These are phyloP conservation scores for Drosophila emarginata DNA, from an alignment of 2,888 invertebrate genomes.

Conservation along the genomic window DNA sequence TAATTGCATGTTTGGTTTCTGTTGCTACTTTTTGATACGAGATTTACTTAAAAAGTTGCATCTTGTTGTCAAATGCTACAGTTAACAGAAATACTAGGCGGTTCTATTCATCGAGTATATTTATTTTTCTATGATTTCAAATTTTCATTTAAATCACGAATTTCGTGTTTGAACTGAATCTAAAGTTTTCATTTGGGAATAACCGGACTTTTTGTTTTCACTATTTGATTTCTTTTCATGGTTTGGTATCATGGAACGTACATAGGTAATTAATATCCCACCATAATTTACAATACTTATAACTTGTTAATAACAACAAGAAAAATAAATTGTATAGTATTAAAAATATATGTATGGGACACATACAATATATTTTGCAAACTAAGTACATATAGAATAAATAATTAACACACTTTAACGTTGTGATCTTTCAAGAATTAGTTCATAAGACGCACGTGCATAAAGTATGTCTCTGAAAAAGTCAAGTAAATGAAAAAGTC, in stretches of 20 bases:
- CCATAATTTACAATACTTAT: slow-evolving; percentile 80
- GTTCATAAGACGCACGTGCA: slow-evolving; percentile 49
- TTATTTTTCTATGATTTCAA: not conserved
- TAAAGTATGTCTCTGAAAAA: slow-evolving; percentile 31
- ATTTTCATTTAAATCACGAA: not conserved
- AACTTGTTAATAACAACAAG: slow-evolving; percentile 48
- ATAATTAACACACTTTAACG: slow-evolving; percentile 67
- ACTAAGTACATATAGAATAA: slow-evolving; percentile 35
- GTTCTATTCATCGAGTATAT: too few relatives aligned
- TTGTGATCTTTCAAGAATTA: slow-evolving; percentile 80
- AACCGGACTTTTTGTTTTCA: slow-evolving; percentile 10
- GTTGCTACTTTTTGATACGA: not conserved
- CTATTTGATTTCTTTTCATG: slow-evolving; percentile 27
- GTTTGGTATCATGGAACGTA: slow-evolving; percentile 56
- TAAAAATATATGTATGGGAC: slow-evolving; percentile 14
- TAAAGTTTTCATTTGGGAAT: not conserved
- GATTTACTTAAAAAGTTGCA: not conserved
- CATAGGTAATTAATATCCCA: slow-evolving; percentile 80
- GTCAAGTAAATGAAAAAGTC: slow-evolving; percentile 39
- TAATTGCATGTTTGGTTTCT: slow-evolving; percentile 36
- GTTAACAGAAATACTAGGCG: not conserved
- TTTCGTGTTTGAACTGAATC: not conserved
- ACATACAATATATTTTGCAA: slow-evolving; percentile 34
- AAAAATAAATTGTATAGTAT: slow-evolving; percentile 26
- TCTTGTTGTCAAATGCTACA: not conserved